Conservation (phyloP, 2,797 vertebrate species). For the Ibycter americanus region DNA sequence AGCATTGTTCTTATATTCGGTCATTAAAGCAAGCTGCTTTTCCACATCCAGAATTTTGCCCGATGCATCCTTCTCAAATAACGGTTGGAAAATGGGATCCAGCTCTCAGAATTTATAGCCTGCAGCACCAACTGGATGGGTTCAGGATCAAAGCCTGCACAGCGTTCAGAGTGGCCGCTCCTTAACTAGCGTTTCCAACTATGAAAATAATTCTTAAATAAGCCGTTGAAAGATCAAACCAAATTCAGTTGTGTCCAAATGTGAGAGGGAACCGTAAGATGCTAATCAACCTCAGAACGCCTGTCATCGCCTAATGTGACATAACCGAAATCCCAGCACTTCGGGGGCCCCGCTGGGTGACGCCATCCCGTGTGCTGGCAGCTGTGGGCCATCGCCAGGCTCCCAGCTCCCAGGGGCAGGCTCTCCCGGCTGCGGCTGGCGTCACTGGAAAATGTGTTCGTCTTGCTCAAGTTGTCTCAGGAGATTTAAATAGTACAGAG, state of each 20-base stretch:
- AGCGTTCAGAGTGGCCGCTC: neutral
- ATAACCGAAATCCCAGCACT: neutral
- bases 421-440: neutral
- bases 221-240: neutral
- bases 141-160: neutral
- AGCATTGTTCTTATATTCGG: rapidly evolving
- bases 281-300: neutral
- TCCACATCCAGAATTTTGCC: neutral
- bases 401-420: neutral
- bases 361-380: neutral
- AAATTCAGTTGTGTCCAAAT: neutral
- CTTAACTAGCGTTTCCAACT: neutral
- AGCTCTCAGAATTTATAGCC: neutral
- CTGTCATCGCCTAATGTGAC: neutral
- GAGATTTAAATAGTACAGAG: neutral
- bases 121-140: neutral
- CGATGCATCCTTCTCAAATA: neutral
- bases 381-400: neutral
- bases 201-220: neutral
- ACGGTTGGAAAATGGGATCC: neutral
- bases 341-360: neutral
- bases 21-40: neutral
- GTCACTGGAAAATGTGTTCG: neutral
- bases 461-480: neutral
- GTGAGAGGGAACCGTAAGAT: neutral